Conservation (phyloP, 2,888 invertebrate genomes). For the Eristalinus sepulchralis region DNA sequence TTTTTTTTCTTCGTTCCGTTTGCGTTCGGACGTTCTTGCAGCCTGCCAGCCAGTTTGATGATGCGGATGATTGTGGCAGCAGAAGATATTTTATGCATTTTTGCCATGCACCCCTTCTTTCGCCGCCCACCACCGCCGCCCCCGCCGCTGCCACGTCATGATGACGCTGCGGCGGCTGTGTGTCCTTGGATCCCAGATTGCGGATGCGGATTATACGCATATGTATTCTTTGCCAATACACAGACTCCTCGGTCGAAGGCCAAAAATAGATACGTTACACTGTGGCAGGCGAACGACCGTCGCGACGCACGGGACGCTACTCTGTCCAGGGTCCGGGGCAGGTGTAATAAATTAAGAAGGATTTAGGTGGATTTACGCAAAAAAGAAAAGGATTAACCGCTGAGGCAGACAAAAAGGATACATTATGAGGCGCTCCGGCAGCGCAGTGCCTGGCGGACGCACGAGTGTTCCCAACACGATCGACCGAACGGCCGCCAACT, state of each 20-base stretch:
- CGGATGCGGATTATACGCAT: conserved; percentile 58
- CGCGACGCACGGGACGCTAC: not conserved
- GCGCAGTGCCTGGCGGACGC: conserved; percentile 3
- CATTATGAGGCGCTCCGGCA: conserved; percentile 40
- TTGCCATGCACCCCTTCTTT: conserved; percentile 45
- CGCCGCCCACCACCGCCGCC: not conserved
- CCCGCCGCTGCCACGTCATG: conserved; percentile 2
- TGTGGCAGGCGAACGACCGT: not conserved
- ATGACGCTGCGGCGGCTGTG: conserved; percentile 24
- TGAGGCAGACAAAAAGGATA: conserved; percentile 56
- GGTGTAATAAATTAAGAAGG: conserved; percentile 69
- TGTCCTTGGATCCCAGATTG: conserved; percentile 69
- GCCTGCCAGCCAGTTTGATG: conserved; percentile 61
- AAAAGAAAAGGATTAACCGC: conserved; percentile 45
- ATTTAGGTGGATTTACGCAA: conserved; percentile 58
- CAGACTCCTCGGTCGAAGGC: conserved; percentile 42
- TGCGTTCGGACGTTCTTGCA: conserved; percentile 29
- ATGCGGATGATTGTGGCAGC: conserved; percentile 67
- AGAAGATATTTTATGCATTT: conserved; percentile 70
- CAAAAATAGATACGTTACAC: conserved; percentile 56
- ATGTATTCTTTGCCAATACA: conserved; percentile 28
- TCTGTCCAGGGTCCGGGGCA: conserved; percentile 36
- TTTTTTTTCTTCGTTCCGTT: conserved; percentile 25
- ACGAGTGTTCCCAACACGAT: not conserved
- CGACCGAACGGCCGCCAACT: conserved; percentile 8